These are phyloP conservation scores for Rhopalosiphum nymphaeae DNA, from an alignment of 2,888 invertebrate genomes.

Conservation along the genomic window DNA sequence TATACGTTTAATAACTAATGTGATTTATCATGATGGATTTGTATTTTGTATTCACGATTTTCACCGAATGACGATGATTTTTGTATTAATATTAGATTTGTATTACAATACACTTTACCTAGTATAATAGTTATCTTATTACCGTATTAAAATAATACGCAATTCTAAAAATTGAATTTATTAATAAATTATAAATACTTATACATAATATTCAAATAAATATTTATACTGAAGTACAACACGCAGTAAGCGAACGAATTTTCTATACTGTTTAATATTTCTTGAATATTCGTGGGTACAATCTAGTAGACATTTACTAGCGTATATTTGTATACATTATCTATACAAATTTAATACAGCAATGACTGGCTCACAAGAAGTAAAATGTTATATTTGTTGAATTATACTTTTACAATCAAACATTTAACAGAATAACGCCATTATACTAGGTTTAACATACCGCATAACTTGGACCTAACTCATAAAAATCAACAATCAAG, in stretches of 20 bases:
- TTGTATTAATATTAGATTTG: background rate
- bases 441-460: background rate
- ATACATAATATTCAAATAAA: no score
- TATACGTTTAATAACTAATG: background rate
- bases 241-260: background rate
- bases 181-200: background rate
- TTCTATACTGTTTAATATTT: background rate
- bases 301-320: background rate
- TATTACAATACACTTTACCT: background rate
- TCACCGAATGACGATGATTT: background rate
- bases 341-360: background rate
- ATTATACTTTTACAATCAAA: background rate
- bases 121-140: background rate
- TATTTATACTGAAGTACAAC: no score
- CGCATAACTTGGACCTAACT: no score
- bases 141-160: background rate
- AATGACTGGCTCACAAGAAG: background rate
- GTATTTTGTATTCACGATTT: background rate
- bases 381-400: background rate
- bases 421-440: background rate
- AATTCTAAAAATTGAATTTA: background rate
- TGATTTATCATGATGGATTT: background rate
- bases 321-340: background rate
- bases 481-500: no score
- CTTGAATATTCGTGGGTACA: background rate